Evolutionary conservation across 2,888 invertebrate species (phyloP).

Genomic region (Drosophila phalerata): DNA sequence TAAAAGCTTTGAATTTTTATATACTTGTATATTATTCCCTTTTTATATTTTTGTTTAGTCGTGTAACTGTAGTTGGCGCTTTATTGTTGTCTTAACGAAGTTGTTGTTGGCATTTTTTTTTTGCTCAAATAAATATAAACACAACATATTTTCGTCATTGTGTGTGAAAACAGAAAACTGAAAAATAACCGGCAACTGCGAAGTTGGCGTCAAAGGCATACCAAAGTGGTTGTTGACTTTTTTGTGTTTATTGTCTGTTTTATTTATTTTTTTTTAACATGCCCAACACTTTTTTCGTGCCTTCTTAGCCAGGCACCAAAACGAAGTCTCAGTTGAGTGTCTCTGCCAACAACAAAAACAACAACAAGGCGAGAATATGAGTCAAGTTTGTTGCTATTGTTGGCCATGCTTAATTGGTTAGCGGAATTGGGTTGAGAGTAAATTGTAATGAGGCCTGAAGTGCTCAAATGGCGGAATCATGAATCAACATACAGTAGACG

Average conservation of each 20-base stretch:
- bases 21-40: not conserved
- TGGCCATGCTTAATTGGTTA: constrained; percentile 68
- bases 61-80: constrained; percentile 58
- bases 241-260: constrained; percentile 31
- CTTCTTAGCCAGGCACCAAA: constrained; percentile 41
- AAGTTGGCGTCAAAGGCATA: constrained; percentile 60
- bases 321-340: constrained; percentile 32
- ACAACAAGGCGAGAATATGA: constrained; percentile 54
- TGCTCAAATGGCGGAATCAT: constrained; percentile 24
- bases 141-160: constrained; percentile 44
- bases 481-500: constrained; percentile 35
- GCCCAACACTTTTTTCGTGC: constrained; percentile 45
- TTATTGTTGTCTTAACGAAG: constrained; percentile 39
- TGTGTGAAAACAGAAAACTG: constrained; percentile 50
- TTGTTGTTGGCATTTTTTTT: constrained; percentile 24
- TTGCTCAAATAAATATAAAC: constrained; percentile 56
- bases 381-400: constrained; percentile 56
- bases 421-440: constrained; percentile 65
- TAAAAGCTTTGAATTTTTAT: constrained; percentile 29
- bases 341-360: constrained; percentile 8
- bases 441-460: constrained; percentile 63
- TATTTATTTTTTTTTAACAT: constrained; percentile 35
- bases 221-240: constrained; percentile 77
- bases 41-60: constrained; percentile 32
- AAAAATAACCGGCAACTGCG: constrained; percentile 41